These are phyloP conservation scores for Ochropleura plecta DNA, from an alignment of 2,888 invertebrate genomes.

Conservation along the genomic window DNA sequence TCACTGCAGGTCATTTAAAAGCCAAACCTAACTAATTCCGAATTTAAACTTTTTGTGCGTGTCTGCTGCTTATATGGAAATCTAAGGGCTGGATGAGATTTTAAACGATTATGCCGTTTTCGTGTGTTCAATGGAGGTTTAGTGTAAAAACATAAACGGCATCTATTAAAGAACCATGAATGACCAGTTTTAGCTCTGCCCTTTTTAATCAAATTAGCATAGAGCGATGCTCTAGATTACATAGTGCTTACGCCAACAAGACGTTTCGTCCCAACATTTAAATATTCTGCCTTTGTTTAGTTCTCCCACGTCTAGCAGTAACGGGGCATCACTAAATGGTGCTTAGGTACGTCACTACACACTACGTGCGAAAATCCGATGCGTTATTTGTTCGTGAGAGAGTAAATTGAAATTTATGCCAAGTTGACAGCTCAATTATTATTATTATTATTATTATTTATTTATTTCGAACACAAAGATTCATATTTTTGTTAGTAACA, in stretches of 20 bases:
- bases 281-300: constrained; percentile 82
- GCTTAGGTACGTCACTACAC: constrained; percentile 70
- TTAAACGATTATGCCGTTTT: constrained; percentile 16
- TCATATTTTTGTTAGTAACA: too few relatives aligned
- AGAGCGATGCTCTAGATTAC: constrained; percentile 26
- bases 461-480: too few relatives aligned
- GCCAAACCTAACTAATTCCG: constrained; percentile 30
- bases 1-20: constrained; percentile 32
- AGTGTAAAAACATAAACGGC: neutral
- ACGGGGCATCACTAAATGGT: constrained; percentile 81
- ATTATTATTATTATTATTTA: too few relatives aligned
- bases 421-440: constrained; percentile 50
- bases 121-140: neutral
- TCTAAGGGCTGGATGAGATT: constrained; percentile 13
- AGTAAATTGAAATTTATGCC: constrained; percentile 64
- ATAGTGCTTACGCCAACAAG: constrained; percentile 12
- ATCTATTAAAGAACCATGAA: constrained; percentile 4
- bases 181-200: neutral
- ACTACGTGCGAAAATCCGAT: constrained; percentile 78
- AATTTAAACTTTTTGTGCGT: constrained; percentile 42
- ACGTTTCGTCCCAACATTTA: constrained; percentile 70
- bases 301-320: constrained; percentile 84
- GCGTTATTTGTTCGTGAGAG: constrained; percentile 75
- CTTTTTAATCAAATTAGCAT: constrained; percentile 24
- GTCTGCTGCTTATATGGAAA: constrained; percentile 17